phyloP scores from a whole-genome alignment of 2,797 vertebrate species.

The Aselliscus stoliczkanus region DNA sequence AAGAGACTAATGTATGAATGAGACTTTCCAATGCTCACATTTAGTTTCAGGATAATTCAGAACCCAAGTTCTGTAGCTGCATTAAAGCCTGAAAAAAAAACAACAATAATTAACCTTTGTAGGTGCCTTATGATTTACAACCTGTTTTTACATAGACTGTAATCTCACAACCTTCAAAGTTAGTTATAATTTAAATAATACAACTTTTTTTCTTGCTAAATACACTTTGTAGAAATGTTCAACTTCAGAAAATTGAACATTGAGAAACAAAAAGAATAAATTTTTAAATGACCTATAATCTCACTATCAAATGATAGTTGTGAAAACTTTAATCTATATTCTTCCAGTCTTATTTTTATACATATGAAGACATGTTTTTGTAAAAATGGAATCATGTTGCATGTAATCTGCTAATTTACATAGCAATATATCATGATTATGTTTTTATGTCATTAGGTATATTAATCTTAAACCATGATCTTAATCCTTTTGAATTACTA shows the following conservation, averaged over 20 bases:
- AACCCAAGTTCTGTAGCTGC: neutral
- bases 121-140: neutral
- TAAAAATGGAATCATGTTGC: neutral
- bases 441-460: neutral
- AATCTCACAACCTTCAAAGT: neutral
- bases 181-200: neutral
- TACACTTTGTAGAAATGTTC: no score
- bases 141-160: neutral
- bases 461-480: neutral
- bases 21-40: neutral
- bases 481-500: neutral
- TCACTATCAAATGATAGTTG: neutral
- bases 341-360: neutral
- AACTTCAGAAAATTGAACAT: neutral
- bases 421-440: neutral
- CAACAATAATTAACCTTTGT: neutral
- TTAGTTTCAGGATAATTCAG: neutral
- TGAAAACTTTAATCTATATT: neutral
- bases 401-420: neutral
- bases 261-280: neutral
- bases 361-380: neutral
- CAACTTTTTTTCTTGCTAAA: neutral
- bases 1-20: neutral
- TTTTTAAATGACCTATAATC: neutral
- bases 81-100: neutral